Conservation (phyloP, 2,888 invertebrate genomes). For the Miltochrista miniata region DNA sequence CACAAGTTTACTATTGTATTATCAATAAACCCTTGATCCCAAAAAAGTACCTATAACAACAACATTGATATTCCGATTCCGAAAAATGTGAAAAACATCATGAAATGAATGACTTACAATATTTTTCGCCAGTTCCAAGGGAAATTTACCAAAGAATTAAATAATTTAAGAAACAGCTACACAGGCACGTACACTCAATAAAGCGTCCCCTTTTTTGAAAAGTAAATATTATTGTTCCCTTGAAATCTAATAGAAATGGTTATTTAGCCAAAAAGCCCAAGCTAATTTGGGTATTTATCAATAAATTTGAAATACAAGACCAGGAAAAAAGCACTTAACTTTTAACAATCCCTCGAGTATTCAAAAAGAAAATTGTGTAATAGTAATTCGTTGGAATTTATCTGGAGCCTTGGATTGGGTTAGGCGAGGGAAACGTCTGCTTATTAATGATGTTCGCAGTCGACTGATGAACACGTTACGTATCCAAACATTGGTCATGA, state of each 20-base stretch:
- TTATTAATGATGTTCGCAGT: constrained; percentile 57
- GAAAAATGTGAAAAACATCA: too few relatives aligned
- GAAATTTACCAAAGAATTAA: neutral
- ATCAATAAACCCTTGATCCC: too few relatives aligned
- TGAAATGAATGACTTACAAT: neutral
- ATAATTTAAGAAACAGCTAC: neutral
- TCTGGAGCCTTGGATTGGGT: constrained; percentile 26
- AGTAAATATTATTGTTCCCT: constrained; percentile 1
- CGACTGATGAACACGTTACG: constrained; percentile 47
- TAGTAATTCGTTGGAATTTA: constrained; percentile 42
- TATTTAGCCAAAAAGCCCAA: constrained; percentile 2
- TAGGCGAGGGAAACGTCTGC: constrained; percentile 49
- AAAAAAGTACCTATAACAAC: too few relatives aligned
- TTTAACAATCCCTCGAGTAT: constrained; percentile 22
- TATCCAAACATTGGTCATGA: constrained; percentile 41
- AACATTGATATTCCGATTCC: too few relatives aligned
- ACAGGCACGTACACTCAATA: neutral
- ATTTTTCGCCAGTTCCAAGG: neutral
- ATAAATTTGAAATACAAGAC: constrained; percentile 13
- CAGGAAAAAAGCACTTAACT: constrained; percentile 19
- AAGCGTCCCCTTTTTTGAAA: neutral
- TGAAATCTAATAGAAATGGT: neutral
- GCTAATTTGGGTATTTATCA: constrained; percentile 10
- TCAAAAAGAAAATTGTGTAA: constrained; percentile 37
- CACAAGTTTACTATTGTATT: too few relatives aligned